Evolutionary conservation across 2,113 vertebrate species (phyloP).

Genomic region (Ammodytes marinus): DNA sequence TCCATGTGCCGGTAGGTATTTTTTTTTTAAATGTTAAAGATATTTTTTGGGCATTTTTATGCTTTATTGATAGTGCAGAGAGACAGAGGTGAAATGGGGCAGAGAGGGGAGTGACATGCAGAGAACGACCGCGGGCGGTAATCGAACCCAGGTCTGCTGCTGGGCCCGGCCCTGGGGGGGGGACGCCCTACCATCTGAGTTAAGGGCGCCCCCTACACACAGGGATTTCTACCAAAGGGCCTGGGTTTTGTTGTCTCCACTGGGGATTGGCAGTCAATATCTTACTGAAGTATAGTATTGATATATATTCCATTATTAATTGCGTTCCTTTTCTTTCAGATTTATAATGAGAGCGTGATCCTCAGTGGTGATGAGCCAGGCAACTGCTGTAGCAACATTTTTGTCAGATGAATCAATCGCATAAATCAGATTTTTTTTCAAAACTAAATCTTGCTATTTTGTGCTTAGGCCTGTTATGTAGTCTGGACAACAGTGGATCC

Average conservation of each 20-base stretch:
- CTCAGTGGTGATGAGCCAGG: background rate
- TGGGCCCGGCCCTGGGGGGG: no score
- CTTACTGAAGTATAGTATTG: background rate
- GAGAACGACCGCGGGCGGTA: no score
- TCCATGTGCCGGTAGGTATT: background rate
- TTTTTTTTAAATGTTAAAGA: no score
- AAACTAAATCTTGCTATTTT: constrained; percentile 4
- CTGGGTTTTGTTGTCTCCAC: background rate
- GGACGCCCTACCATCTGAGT: no score
- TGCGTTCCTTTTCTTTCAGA: background rate
- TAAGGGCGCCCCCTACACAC: background rate
- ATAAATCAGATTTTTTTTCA: constrained; percentile 6
- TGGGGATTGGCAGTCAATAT: background rate
- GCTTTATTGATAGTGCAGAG: no score
- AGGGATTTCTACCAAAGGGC: background rate
- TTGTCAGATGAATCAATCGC: background rate
- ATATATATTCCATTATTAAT: background rate
- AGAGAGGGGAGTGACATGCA: no score
- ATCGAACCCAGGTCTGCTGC: no score
- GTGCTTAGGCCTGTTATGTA: background rate
- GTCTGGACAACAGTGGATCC: background rate
- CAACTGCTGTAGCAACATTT: background rate
- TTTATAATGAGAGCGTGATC: background rate
- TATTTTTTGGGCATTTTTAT: no score
- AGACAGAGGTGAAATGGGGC: no score